Evolutionary conservation across 2,888 invertebrate genomes (phyloP).

Genomic region (Tetramorium bicarinatum): DNA sequence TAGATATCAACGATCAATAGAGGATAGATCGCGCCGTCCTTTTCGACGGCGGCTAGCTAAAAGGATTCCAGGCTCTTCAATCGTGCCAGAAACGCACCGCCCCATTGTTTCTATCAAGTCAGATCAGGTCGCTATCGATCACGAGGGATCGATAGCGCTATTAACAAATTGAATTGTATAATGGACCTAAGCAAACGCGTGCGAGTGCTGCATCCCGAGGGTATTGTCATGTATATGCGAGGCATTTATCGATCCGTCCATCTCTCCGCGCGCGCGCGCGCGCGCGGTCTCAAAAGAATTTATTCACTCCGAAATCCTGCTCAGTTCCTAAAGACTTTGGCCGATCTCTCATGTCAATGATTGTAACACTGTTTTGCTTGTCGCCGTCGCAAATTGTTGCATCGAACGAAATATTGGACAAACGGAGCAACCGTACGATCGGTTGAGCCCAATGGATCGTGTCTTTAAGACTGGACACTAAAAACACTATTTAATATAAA

Average conservation of each 20-base stretch:
- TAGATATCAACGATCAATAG: slow-evolving; percentile 20
- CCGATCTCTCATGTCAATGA: slow-evolving; percentile 12
- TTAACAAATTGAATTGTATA: slow-evolving; percentile 83
- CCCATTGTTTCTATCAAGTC: slow-evolving; percentile 75
- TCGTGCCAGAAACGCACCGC: slow-evolving; percentile 61
- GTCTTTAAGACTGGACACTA: too few relatives aligned
- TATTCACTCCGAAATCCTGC: slow-evolving; percentile 60
- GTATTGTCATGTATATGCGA: slow-evolving; percentile 65
- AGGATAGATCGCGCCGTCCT: slow-evolving; percentile 27
- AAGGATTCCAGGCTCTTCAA: slow-evolving; percentile 52
- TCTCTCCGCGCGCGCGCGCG: slow-evolving; percentile 46
- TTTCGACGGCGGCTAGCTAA: slow-evolving; percentile 44
- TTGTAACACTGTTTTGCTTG: slow-evolving; percentile 33
- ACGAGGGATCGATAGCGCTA: slow-evolving; percentile 79
- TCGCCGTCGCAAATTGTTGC: not conserved
- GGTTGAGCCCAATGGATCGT: too few relatives aligned
- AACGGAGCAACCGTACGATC: not conserved
- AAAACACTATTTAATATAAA: too few relatives aligned
- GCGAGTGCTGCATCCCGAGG: slow-evolving; percentile 42
- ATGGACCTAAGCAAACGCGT: slow-evolving; percentile 64
- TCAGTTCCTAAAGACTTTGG: slow-evolving; percentile 23
- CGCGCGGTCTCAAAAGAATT: slow-evolving; percentile 58
- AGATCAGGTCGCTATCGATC: slow-evolving; percentile 64
- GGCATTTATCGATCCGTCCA: slow-evolving; percentile 65
- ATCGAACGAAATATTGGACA: not conserved